These are phyloP conservation scores for Agonopterix heracliana DNA, from an alignment of 2,888 invertebrate genomes.

Conservation along the genomic window DNA sequence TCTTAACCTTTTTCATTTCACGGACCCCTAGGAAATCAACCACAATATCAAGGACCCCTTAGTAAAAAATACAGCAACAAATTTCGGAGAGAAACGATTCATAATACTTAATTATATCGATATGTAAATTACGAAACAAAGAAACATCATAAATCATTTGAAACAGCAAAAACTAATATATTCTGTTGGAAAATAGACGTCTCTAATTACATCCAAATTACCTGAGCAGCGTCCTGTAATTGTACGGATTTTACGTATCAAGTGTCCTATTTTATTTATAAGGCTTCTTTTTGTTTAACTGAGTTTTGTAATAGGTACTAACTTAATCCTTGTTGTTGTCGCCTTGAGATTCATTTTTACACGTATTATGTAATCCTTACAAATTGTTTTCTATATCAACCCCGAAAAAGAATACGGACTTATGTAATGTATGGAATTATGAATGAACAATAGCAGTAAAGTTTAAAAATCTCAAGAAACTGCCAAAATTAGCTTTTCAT, in stretches of 20 bases:
- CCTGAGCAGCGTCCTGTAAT: constrained; percentile 20
- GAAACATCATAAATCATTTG: neutral
- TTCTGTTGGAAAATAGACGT: constrained; percentile 5
- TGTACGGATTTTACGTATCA: constrained; percentile 38
- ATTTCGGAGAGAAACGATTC: too few relatives aligned
- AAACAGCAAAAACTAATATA: neutral
- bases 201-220: constrained; percentile 20
- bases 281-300: constrained; percentile 30
- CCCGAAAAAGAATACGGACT: too few relatives aligned
- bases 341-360: neutral
- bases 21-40: too few relatives aligned
- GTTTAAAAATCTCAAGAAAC: too few relatives aligned
- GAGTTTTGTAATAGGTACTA: constrained; percentile 9
- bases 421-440: too few relatives aligned
- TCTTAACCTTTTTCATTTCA: too few relatives aligned
- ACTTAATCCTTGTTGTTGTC: neutral
- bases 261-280: constrained; percentile 32
- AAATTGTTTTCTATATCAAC: neutral
- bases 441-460: too few relatives aligned
- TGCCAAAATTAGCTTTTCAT: too few relatives aligned
- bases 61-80: too few relatives aligned
- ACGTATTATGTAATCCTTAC: neutral
- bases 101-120: too few relatives aligned
- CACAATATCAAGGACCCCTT: too few relatives aligned
- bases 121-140: too few relatives aligned